Base-by-base conservation (phyloP, 2,113 vertebrate genomes). In the Bubo scandiacus region DNA sequence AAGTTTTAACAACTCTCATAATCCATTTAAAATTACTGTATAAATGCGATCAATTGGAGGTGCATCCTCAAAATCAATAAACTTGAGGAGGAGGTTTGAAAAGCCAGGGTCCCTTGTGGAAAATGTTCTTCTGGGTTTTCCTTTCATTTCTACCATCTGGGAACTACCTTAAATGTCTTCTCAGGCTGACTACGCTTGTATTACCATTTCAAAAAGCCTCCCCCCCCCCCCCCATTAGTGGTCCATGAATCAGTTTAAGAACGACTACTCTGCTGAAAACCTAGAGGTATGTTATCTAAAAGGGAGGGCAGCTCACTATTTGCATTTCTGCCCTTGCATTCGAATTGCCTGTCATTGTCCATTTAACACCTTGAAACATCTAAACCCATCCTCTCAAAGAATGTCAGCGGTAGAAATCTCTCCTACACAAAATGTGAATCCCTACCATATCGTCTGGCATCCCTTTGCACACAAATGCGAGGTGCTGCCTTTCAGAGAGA, bases 401-500 rank as follows among this genome's bases (percentile, higher is more conserved):
- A 72, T 21, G 84, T 47, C 74, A 54, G 42, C 17, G 21, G 65
- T 13, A 62, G 54, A 75, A 90, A 92, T 89, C 72, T 63, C 65
- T 96, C 83, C 77, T 10, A n/a, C 45, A 26, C 67, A 49, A 83
- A 61, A 87, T 7, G 43, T 43, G 74, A 71, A 61, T 87, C 81
- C 81, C 85, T 62, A 72, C 74, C 72, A 49, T 52, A 52, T 92
- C 30, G 23, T 77, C 91, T 96, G 96, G 93, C 90, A 97, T 80
- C 61, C 65, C 58, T 77, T 45, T 51, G 79, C 74, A 55, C 66
- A 71, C 81, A 87, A 94, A 84, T 38, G 36, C 16, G 79, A 94
- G 90, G 94, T 91, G 90, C 87, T 93, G 95, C 88, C 90, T 97
- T 93, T 90, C 95, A 63, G 94, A 10, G 85, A 96, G 65, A 92